Base-by-base conservation (phyloP, 2,888 invertebrate species). In the Drosophila macrospina region DNA sequence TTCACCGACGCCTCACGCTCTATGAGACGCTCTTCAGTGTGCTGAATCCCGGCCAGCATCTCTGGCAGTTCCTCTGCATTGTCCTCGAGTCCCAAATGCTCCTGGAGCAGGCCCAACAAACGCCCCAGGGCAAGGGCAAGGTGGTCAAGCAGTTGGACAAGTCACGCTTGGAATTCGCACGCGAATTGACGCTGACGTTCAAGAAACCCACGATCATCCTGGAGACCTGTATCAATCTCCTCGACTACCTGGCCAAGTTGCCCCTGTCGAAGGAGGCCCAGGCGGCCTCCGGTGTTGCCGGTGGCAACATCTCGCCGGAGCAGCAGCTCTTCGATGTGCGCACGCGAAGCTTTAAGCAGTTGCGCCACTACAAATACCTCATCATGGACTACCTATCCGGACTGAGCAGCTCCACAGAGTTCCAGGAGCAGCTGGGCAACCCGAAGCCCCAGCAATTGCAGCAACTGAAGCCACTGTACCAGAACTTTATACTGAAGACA, bases 1-100 rank as follows among this genome's bases (percentile, higher is more conserved):
- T 97, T 82, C 99, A 99, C 91, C 94, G 99, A 44, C 93, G 98
- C 59, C 92, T 95, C 59, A 95, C 96, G 0, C 92, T 99, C 0
- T 98, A 98, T 72, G 93, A 93, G 32, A 96, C 96, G 80, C 93
- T 98, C 1, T 92, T 98, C n/a, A 93, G 94, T 32, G 95, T 96
- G 0, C 93, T 98, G 0, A 94, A 94, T 6, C 92, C 94, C 0
- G 93, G 93, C 64, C 93, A 95, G 57, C 94, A 95, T 90, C 92
- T 97, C 0, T 95, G 96, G 94, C 92, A 95, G 11, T 96, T 97
- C 84, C 92, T 96, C 16, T 93, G 95, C 54, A 91, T 97, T 15
- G 92, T 96, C 0, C 93, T 96, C 52, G 96, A 97, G 82, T 94
- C 95, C 0, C 95, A 96, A 76, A 94, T 96, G 2, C 82, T 93